Evolutionary conservation across 2,888 invertebrate species (phyloP), one percentile per base, ranked within the genome.

Genomic region (Ectemnius continuus): DNA sequence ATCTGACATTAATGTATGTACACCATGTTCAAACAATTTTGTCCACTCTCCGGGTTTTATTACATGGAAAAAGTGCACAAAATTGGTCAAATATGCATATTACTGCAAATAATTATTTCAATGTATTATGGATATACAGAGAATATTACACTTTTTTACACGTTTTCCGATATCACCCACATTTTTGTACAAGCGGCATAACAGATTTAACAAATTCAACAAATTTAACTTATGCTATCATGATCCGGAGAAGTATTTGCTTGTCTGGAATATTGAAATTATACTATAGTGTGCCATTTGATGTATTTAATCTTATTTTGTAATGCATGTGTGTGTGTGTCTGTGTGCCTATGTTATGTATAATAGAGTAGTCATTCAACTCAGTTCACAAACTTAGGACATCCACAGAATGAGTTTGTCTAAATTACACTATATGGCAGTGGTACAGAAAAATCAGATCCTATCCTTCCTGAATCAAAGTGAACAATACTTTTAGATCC

Each of bases 361-460:
- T 62, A 62, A 73, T 63, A 46, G 56, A 68, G 47, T 72, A 61
- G 36, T 64, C 52, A 62, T 48, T 47, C 47, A 72, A 76, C 28
- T 20, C 52, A 76, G 67, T 20, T 28, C 59, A 20, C 69, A 46
- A 76, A 76, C 56, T 63, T 66, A 76, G 72, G 23, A 57, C 47
- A 23, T 69, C 5, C 20, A 64, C 66, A 67, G n/a, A 66, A 73
- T 73, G 70, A 60, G 66, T 72, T 61, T 58, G 58, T 70, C 58
- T 76, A 76, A 76, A 64, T 72, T 82, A 81, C 67, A 61, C 67
- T 73, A 71, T 8, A 67, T 82, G 83, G 83, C 83, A 83, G 83
- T 83, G 82, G 75, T 81, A 79, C 64, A 74, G 72, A 70, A 62
- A 82, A 74, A 48, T 66, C 66, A 79, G 65, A 70, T 67, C 59